phyloP scores from a whole-genome alignment of 2,888 invertebrate species.

The Noctua janthina region DNA sequence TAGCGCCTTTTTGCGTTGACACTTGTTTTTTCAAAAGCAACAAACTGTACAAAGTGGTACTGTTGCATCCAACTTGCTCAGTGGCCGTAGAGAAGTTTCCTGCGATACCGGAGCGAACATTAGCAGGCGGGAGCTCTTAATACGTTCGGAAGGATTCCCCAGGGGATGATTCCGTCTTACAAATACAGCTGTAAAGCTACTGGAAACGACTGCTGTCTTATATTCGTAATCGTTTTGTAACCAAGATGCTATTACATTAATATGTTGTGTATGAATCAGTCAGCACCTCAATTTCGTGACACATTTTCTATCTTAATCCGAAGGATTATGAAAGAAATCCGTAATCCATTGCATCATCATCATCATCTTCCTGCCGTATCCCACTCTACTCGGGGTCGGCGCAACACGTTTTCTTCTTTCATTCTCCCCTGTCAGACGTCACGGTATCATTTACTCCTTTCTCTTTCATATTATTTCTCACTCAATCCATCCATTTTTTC shows the following conservation, averaged over 20 bases:
- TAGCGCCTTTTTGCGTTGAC: background rate
- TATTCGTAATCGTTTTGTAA: background rate
- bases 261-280: background rate
- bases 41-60: slow-evolving; percentile 4
- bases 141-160: slow-evolving; percentile 57
- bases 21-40: background rate
- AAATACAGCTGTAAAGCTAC: slow-evolving; percentile 6
- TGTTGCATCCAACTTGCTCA: slow-evolving; percentile 12
- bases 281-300: background rate
- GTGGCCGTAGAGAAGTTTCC: slow-evolving; percentile 31
- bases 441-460: no score
- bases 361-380: no score
- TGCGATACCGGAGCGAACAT: slow-evolving; percentile 56
- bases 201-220: slow-evolving; percentile 31
- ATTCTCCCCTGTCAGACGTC: no score
- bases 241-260: background rate
- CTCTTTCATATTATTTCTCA: no score
- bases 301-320: background rate
- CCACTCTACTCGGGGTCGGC: no score
- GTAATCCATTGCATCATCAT: background rate
- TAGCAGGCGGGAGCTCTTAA: slow-evolving; percentile 58
- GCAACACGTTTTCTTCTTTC: no score
- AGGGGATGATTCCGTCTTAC: slow-evolving; percentile 52
- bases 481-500: no score
- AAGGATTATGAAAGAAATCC: background rate